These are phyloP conservation scores for Lepidostoma basale DNA, from an alignment of 1,140 invertebrate species.

Conservation along the genomic window DNA sequence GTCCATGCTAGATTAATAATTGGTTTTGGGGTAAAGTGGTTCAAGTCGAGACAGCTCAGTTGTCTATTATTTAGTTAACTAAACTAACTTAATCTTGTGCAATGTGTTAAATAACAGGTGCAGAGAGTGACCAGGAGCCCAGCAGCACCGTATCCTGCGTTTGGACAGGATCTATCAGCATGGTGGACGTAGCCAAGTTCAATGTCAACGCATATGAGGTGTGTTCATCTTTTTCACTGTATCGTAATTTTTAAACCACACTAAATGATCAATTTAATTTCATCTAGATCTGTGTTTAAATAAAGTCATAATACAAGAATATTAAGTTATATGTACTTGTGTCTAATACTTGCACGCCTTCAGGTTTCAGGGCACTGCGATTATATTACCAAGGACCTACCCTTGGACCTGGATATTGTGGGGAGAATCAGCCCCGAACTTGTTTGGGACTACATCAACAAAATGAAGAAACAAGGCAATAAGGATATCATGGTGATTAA, in stretches of 20 bases:
- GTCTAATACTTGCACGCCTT: no score
- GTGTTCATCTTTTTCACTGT: no score
- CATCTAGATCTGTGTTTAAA: no score
- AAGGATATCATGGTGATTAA: slow-evolving; percentile 88
- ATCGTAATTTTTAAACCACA: no score
- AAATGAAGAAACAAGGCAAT: slow-evolving; percentile 85
- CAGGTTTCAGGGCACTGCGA: slow-evolving; percentile 69
- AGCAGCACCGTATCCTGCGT: slow-evolving; percentile 67
- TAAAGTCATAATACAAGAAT: no score
- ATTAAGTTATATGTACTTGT: not conserved
- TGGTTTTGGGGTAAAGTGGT: no score
- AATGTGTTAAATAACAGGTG: slow-evolving; percentile 49
- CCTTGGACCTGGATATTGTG: slow-evolving; percentile 83
- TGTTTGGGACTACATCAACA: slow-evolving; percentile 92
- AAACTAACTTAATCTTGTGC: no score
- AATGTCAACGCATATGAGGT: slow-evolving; percentile 83
- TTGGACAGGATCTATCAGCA: slow-evolving; percentile 88
- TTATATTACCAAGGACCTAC: slow-evolving; percentile 74
- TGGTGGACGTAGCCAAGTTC: slow-evolving; percentile 91
- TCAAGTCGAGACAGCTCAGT: no score
- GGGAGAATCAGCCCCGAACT: slow-evolving; percentile 89
- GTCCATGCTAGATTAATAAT: no score
- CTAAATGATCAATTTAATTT: no score
- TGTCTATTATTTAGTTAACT: no score
- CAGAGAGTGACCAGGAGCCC: slow-evolving; percentile 67